A percentile compares a stretch with the other conserved stretches of the same genome.
Evolutionary conservation across 2,888 invertebrate genomes (phyloP).

Genomic region (Dromius quadrimaculatus): DNA sequence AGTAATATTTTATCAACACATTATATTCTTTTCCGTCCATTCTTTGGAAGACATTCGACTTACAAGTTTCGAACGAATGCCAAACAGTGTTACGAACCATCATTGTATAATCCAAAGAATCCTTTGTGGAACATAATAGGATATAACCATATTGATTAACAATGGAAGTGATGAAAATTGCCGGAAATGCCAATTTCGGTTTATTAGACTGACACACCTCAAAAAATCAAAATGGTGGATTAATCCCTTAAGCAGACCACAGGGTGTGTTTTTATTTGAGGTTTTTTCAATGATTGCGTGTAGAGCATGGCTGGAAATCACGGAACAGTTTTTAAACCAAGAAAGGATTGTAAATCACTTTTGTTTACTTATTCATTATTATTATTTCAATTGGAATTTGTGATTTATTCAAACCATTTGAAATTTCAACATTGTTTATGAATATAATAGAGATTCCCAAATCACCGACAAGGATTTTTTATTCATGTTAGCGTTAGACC

Average conservation of each 20-base stretch:
- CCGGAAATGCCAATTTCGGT: neutral
- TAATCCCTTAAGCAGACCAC: constrained; percentile 3
- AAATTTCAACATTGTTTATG: too few species aligned
- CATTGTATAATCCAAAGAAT: too few species aligned
- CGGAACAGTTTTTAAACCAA: constrained; percentile 22
- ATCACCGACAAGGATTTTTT: too few species aligned
- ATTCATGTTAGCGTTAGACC: too few species aligned
- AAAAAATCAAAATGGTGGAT: constrained; percentile 5
- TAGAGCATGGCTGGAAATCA: constrained; percentile 20
- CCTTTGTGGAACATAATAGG: neutral
- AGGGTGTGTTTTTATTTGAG: constrained; percentile 20
- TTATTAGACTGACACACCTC: constrained; percentile 3
- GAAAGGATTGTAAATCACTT: too few species aligned
- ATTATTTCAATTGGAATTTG: too few species aligned
- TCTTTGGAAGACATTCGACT: neutral
- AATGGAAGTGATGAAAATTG: neutral
- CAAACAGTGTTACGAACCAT: too few species aligned
- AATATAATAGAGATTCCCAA: too few species aligned
- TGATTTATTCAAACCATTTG: too few species aligned
- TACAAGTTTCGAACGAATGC: neutral
- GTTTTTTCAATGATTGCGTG: constrained; percentile 9
- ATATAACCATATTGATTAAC: neutral
- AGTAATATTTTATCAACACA: neutral
- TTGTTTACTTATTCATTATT: too few species aligned
- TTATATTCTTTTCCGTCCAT: neutral